Base-by-base conservation (phyloP, 2,113 vertebrate species). In the Gallinago paraguaiae region DNA sequence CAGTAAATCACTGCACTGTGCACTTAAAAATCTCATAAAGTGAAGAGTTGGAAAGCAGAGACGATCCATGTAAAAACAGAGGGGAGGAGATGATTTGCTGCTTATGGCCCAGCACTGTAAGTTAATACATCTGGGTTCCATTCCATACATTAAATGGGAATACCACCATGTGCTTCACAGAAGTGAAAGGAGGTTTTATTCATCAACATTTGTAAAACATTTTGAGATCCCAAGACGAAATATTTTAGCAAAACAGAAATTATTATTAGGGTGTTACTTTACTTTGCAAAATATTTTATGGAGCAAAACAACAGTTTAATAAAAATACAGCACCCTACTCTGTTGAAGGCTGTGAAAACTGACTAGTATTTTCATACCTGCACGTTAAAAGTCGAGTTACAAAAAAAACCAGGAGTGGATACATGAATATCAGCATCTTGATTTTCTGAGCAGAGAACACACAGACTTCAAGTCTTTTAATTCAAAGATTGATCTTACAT, bases 11-110 rank as follows among this genome's bases (percentile, higher is more conserved):
- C 70, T 89, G 69, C n/a, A 79, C 69, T 54, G 46, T 70, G 82
- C 75, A 86, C 59, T 92, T 95, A 59, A 15, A 89, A 77, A 48
- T 63, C 92, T 70, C 82, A 81, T 86, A 80, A 94, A 94, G 59
- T 35, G 92, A 97, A 86, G 91, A 95, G 74, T 6, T 95, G 63
- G 90, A 94, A 91, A 96, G 67, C 87, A 94, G 39, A 86, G 77
- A 92, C 30, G 3, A 89, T 46, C 72, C 19, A 1, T 43, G 69
- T 50, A 57, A 87, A 92, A 92, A 82, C 41, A 87, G 56, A 96
- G 11, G 45, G 61, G 65, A 95, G 57, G 81, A 92, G 89, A 95
- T 76, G 69, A 94, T 90, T 95, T 91, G 89, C 53, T 90, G 77
- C 65, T 95, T 68, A 64, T 23, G 31, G 84, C 70, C 75, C 11